Base-by-base conservation (phyloP, 2,797 vertebrate genomes). In the Stomatorhinus walkeri region DNA sequence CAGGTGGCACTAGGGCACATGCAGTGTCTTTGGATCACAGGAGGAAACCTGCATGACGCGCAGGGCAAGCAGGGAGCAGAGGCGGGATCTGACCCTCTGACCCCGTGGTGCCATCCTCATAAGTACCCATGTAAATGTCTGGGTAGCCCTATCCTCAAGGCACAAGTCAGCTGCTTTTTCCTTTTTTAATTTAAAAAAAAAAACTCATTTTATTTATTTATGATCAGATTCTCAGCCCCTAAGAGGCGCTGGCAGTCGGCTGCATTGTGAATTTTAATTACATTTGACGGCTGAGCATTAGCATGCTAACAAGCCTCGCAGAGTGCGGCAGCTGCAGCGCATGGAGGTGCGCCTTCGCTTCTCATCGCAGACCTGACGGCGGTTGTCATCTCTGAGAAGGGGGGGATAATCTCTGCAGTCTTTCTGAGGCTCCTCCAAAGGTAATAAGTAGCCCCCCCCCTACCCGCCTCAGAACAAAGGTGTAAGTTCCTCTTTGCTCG, bases 241-340 rank as follows among this genome's bases (percentile, higher is more conserved):
- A 79, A 79, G 72, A 19, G 36, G 16, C 2, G 2, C 72, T 79
- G 32, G 32, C 32, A 43, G 24, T 54, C 24, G 14, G 48, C 84
- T 2, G 46, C 28, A 48, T 16, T 54, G 24, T 43, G 61, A 83
- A 86, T 89, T 87, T 89, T 22, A 89, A 89, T 87, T 48, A 56
- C 81, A 0, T 64, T 81, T 3, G 54, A 36, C 24, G 68, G 64
- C 48, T 14, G 22, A 51, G 59, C 76, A 51, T 88, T 85, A 85
- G 56, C 59, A 68, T 85, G 76, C 87, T 88, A 88, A 89, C 48
- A 76, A 84, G 72, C 32, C 36, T 36, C 5, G 12, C 32, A 1
- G 24, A 32, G 61, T 7, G 12, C 12, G 32, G 68, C 68, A 76
- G 72, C 72, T n/a, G 72, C 14, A 1, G 5, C 16, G 36, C 16